phyloP scores from a whole-genome alignment of 2,113 vertebrate species.

The Eudorcas thomsonii region DNA sequence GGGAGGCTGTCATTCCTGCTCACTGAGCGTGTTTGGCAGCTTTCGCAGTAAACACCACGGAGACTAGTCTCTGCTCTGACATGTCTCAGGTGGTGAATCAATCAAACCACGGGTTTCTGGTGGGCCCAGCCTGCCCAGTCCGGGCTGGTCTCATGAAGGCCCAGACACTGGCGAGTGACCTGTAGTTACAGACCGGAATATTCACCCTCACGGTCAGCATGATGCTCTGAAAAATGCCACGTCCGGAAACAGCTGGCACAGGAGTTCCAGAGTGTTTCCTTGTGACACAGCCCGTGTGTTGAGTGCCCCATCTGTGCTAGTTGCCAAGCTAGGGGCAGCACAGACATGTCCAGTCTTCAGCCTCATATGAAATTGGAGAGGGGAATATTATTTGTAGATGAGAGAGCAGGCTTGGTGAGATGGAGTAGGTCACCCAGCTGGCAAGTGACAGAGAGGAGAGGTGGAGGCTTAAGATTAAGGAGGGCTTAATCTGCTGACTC shows the following conservation, averaged over 20 bases:
- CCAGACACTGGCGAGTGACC: neutral
- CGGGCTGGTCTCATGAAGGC: neutral
- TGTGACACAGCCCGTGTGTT: neutral
- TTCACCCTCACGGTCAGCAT: neutral
- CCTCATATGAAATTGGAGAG: neutral
- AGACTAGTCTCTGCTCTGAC: constrained; percentile 35
- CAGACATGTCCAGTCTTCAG: neutral
- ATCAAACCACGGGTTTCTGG: neutral
- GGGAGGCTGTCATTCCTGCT: neutral
- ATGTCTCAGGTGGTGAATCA: neutral
- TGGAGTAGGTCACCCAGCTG: neutral
- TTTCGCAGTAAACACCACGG: neutral
- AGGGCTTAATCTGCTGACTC: neutral
- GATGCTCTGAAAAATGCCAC: neutral
- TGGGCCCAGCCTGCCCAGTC: neutral
- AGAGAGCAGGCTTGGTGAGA: neutral
- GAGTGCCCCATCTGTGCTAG: neutral
- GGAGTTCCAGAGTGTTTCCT: neutral
- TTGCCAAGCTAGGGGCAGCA: too few species aligned
- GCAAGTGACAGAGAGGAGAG: neutral
- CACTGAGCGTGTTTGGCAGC: constrained; percentile 27
- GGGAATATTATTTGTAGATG: neutral
- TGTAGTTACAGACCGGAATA: neutral
- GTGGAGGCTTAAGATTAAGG: neutral
- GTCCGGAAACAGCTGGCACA: neutral